Percentiles rank a stretch among this genome's conserved stretches.
These are phyloP conservation scores for Apus apus DNA, from an alignment of 2,113 vertebrate genomes.

Conservation along the genomic window DNA sequence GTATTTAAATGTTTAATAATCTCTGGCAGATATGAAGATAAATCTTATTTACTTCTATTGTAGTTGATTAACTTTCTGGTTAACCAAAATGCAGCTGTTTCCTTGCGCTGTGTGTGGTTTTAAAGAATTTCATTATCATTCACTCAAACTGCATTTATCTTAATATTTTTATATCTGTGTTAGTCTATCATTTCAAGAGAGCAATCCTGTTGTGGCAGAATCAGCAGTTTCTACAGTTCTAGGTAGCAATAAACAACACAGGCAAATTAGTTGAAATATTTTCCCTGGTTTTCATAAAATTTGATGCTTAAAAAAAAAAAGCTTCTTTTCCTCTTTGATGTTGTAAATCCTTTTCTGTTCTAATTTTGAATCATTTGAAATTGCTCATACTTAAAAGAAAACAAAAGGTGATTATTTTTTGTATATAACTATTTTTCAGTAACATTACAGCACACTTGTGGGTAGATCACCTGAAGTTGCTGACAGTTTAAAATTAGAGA, in stretches of 20 bases:
- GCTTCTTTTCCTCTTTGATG: conserved; percentile 8
- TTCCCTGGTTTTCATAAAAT: neutral
- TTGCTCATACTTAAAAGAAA: conserved; percentile 2
- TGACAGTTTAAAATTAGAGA: conserved; percentile 37
- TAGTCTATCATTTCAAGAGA: conserved; percentile 1
- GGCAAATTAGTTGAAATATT: neutral
- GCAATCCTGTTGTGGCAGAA: neutral
- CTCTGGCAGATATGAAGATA: conserved; percentile 24
- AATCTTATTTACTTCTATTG: conserved; percentile 35
- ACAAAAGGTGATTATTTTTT: conserved; percentile 22
- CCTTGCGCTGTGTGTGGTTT: conserved; percentile 22
- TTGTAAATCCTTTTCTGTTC: conserved; percentile 24
- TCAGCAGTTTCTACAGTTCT: conserved; percentile 27
- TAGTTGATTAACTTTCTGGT: conserved; percentile 49
- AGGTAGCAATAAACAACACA: neutral
- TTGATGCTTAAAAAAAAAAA: neutral
- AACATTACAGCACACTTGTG: neutral
- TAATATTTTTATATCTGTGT: conserved; percentile 15
- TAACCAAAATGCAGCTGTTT: conserved; percentile 50
- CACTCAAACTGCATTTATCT: neutral
- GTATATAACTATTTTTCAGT: conserved; percentile 1
- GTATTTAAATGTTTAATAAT: conserved; percentile 41
- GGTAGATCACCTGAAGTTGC: neutral
- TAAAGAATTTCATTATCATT: neutral
- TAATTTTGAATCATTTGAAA: conserved; percentile 21